phyloP scores from a whole-genome alignment of 2,113 vertebrate species.

The Antidorcas marsupialis region DNA sequence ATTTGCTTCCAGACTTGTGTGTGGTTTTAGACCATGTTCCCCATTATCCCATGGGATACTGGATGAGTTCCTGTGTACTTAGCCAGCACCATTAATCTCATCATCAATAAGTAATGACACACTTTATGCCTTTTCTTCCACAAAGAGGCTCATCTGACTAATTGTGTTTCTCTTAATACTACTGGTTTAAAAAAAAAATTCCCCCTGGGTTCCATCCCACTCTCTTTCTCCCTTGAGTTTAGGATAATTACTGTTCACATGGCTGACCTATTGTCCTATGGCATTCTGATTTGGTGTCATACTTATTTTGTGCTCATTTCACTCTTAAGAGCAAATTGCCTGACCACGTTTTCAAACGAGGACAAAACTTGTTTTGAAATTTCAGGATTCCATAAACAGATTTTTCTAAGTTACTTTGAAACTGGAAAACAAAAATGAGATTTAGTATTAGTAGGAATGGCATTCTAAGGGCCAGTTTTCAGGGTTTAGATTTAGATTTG shows the following conservation, averaged over 20 bases:
- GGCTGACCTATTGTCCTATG: no score
- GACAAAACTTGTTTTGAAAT: background rate
- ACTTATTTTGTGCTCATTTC: background rate
- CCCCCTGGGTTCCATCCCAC: background rate
- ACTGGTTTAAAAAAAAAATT: background rate
- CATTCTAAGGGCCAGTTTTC: background rate
- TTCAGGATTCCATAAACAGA: background rate
- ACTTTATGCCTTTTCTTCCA: background rate
- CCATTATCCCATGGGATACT: fast-evolving
- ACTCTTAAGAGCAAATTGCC: background rate
- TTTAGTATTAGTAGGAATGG: background rate
- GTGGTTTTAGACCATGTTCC: background rate
- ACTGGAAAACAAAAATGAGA: background rate
- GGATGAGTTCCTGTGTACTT: background rate
- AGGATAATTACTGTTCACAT: background rate
- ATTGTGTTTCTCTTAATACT: background rate
- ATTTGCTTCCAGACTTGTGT: background rate
- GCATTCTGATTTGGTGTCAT: background rate
- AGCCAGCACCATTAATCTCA: background rate
- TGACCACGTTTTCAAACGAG: background rate
- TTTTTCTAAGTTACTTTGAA: background rate
- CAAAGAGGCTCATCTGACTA: background rate
- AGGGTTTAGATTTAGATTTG: background rate
- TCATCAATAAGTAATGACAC: background rate
- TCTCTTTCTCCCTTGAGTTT: background rate